Conservation (phyloP, 2,888 invertebrate species). For the Nebria brevicollis region DNA sequence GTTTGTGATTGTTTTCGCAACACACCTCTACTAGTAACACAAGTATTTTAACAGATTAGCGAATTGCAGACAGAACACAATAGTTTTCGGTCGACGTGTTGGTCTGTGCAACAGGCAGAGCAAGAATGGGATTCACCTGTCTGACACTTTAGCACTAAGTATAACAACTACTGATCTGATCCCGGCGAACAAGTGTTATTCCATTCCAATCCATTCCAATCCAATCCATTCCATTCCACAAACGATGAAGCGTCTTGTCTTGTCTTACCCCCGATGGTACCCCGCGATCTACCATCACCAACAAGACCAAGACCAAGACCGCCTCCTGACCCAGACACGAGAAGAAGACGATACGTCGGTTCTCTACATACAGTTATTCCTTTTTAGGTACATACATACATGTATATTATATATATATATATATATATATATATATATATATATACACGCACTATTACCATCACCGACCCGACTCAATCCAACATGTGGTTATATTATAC, state of each 20-base stretch:
- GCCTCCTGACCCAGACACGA: conserved; percentile 40
- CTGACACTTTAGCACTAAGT: conserved; percentile 51
- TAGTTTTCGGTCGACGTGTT: conserved; percentile 48
- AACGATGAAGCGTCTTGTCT: neutral
- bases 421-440: too few relatives aligned
- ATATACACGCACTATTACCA: neutral
- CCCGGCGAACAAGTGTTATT: conserved; percentile 23
- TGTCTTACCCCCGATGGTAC: neutral
- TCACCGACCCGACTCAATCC: neutral
- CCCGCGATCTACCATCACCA: conserved; percentile 7
- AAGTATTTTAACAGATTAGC: too few relatives aligned
- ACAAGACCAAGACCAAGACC: conserved; percentile 13
- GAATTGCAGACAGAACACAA: neutral
- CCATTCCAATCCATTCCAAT: neutral
- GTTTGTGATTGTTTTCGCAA: too few relatives aligned
- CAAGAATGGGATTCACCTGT: conserved; percentile 66
- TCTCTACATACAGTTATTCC: neutral
- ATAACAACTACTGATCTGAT: conserved; percentile 20
- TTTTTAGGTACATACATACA: too few relatives aligned
- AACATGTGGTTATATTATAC: too few relatives aligned
- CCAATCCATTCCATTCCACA: neutral
- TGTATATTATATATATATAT: too few relatives aligned
- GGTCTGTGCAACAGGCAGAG: conserved; percentile 52
- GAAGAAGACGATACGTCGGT: conserved; percentile 3
- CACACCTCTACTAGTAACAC: too few relatives aligned